These are phyloP conservation scores for Sebastes taczanowskii DNA, from an alignment of 2,797 vertebrate species.

Conservation along the genomic window DNA sequence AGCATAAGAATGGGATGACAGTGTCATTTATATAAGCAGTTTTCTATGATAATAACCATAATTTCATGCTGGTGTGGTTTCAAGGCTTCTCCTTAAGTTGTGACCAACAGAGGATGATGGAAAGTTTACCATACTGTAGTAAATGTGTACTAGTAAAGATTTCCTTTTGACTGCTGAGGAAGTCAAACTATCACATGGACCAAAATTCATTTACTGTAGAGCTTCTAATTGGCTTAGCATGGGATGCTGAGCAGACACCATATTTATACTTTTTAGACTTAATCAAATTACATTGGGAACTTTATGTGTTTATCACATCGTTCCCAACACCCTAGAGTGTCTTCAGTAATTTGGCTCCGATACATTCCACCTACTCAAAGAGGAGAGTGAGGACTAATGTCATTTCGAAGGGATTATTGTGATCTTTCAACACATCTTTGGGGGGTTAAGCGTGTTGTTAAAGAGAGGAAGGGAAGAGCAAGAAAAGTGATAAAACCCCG, in stretches of 20 bases:
- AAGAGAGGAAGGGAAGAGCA: constrained; percentile 72
- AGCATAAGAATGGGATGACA: not conserved
- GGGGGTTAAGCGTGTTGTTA: constrained; percentile 80
- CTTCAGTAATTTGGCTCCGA: constrained; percentile 85
- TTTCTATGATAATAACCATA: not conserved
- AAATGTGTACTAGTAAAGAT: constrained; percentile 16
- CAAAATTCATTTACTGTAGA: constrained; percentile 72
- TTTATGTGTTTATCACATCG: constrained; percentile 82
- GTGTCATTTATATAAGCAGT: not conserved
- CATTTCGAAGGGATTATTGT: constrained; percentile 87
- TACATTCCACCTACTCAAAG: constrained; percentile 85
- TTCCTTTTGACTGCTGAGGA: constrained; percentile 52
- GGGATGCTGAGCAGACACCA: constrained; percentile 66
- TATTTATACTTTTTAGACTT: constrained; percentile 82
- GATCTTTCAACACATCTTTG: constrained; percentile 84
- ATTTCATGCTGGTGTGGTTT: not conserved
- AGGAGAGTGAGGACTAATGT: constrained; percentile 85
- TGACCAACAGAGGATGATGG: not conserved
- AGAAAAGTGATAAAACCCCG: constrained; percentile 77
- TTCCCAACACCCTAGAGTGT: constrained; percentile 83
- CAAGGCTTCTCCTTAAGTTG: not conserved
- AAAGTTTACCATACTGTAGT: constrained; percentile 25
- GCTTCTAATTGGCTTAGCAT: constrained; percentile 78
- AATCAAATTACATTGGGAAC: constrained; percentile 85
- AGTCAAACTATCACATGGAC: constrained; percentile 65